These are phyloP conservation scores for Cheilosia soror DNA, from an alignment of 2,888 invertebrate species.

Conservation along the genomic window DNA sequence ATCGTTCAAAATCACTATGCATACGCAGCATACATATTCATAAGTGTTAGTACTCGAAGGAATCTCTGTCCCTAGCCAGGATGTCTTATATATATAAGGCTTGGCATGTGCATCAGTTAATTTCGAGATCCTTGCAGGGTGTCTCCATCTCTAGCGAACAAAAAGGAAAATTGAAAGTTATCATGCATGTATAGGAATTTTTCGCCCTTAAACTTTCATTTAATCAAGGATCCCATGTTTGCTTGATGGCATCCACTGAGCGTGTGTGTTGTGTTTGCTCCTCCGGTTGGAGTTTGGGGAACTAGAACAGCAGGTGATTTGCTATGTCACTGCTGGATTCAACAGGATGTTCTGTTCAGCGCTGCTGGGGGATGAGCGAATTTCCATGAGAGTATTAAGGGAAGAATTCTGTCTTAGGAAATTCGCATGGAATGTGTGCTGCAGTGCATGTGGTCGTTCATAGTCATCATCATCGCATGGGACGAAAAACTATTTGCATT, in stretches of 20 bases:
- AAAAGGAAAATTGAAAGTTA: constrained; percentile 20
- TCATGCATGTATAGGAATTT: constrained; percentile 19
- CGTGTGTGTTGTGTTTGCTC: constrained; percentile 11
- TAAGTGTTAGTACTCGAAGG: constrained; percentile 21
- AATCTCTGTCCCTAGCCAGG: not conserved
- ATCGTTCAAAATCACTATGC: not conserved
- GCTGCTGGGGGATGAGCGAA: constrained; percentile 6
- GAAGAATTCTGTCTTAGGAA: constrained; percentile 26
- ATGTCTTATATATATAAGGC: constrained; percentile 26
- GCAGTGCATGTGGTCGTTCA: constrained; percentile 40
- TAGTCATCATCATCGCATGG: constrained; percentile 6
- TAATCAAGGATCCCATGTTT: constrained; percentile 53
- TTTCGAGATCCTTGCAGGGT: constrained; percentile 42
- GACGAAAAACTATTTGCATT: constrained; percentile 60
- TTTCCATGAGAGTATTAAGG: constrained; percentile 33
- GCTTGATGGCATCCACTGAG: constrained; percentile 1
- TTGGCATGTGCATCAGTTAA: constrained; percentile 58
- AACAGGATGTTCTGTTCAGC: constrained; percentile 36
- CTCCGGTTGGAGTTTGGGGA: not conserved
- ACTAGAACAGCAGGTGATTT: constrained; percentile 57
- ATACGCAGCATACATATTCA: constrained; percentile 44
- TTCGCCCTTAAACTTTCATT: constrained; percentile 53
- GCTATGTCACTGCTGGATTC: constrained; percentile 20
- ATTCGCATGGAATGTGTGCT: constrained; percentile 37
- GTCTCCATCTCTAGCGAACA: not conserved